Evolutionary conservation across 2,888 invertebrate species (phyloP), one percentile per base, ranked within the genome.

Genomic region (Lithophane semibrunnea): DNA sequence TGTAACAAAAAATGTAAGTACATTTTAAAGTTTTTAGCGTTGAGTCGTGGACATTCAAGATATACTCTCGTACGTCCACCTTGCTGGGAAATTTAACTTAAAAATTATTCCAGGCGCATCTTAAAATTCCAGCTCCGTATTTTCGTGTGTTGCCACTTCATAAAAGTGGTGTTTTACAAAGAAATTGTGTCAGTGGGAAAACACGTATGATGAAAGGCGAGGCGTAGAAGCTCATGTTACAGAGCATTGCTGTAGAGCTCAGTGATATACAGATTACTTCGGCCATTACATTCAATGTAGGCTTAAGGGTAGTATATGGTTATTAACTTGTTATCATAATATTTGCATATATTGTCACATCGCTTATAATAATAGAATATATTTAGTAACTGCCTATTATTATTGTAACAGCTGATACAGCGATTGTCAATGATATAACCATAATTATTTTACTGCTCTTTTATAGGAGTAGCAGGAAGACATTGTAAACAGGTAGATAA

Each of bases 111-210:
- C 77, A 73, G 65, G 69, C 77, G 75, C 70, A 76, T 79, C 82
- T 89, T 85, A 79, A 88, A 86, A 88, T 88, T 88, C 85, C 71
- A 65, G 81, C 80, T 82, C 72, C 85, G 82, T 85, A 86, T 84
- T 87, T 86, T 85, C 82, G 83, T 85, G 86, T 86, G 88, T 89
- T 87, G 87, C 88, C 88, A 90, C 88, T 89, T 89, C 89, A 89
- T 90, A 89, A 90, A 91, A 87, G 90, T 89, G 88, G 87, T 86
- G 86, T 90, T 89, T 87, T 86, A 89, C 91, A 91, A 91, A 91
- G 91, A 91, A 93, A 92, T 91, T 91, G 90, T 92, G 93, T 93
- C 93, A 92, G 90, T 90, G 80, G 88, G 84, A 86, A 87, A 87
- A 87, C 85, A 86, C 78, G 73, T 79, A 75, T 82, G 79, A 82